phyloP scores from a whole-genome alignment of 2,113 vertebrate genomes.

The Buteo buteo region DNA sequence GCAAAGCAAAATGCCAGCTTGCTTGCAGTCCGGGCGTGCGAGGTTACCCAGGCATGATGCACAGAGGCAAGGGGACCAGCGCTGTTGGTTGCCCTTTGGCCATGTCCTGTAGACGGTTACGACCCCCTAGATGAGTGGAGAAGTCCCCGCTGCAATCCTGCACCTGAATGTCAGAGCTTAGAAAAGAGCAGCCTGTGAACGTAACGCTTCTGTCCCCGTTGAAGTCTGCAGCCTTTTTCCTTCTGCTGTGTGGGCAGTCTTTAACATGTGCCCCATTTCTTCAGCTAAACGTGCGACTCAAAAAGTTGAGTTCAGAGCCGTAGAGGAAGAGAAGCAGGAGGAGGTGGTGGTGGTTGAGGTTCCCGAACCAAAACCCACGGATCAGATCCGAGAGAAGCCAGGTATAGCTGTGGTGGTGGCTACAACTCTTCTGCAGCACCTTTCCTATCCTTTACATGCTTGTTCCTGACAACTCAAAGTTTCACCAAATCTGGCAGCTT shows the following conservation, averaged over 20 bases:
- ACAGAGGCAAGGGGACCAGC: accelerated
- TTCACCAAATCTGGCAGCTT: neutral
- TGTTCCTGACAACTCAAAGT: slow-evolving; percentile 1
- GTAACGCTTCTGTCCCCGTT: neutral
- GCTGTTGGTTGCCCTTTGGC: neutral
- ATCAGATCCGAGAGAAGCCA: slow-evolving; percentile 64
- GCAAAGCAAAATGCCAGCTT: neutral
- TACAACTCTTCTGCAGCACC: slow-evolving; percentile 48
- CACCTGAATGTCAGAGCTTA: neutral
- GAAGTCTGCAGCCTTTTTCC: neutral
- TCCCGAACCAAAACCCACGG: slow-evolving; percentile 57
- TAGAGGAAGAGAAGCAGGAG: slow-evolving; percentile 70
- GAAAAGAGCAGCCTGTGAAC: neutral
- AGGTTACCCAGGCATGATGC: neutral
- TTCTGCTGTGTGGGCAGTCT: neutral
- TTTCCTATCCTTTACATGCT: slow-evolving; percentile 18
- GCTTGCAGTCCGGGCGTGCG: accelerated
- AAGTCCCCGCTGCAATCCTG: neutral
- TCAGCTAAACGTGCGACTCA: slow-evolving; percentile 66
- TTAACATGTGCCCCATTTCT: slow-evolving; percentile 67
- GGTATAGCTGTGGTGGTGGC: slow-evolving; percentile 67
- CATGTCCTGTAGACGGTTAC: accelerated
- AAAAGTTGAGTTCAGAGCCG: slow-evolving; percentile 61
- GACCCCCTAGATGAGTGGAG: neutral
- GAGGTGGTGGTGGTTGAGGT: slow-evolving; percentile 67